Conservation (phyloP, 2,113 vertebrate genomes). For the Ophthalmotilapia sp. region DNA sequence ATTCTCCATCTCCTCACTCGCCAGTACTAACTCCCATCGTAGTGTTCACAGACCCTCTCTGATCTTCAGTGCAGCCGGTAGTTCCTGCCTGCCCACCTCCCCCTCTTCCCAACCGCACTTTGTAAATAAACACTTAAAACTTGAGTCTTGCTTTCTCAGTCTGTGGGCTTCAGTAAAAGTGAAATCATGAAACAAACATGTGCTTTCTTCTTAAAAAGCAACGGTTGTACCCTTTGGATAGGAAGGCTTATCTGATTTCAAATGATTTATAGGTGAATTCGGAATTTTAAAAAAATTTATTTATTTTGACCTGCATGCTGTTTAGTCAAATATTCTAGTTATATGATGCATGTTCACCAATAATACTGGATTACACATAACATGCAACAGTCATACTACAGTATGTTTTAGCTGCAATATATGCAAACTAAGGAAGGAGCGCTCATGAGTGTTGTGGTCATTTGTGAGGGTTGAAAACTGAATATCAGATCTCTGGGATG, state of each 20-base stretch:
- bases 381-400: background rate
- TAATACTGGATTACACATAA: background rate
- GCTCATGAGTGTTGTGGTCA: background rate
- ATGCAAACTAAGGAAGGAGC: background rate
- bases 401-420: background rate
- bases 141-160: background rate
- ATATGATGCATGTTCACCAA: accelerated
- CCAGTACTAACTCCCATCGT: background rate
- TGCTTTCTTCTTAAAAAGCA: background rate
- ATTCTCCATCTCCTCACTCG: background rate
- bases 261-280: background rate
- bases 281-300: accelerated
- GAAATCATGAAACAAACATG: background rate
- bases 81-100: background rate
- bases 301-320: background rate
- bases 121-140: background rate
- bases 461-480: background rate
- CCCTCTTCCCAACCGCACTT: background rate
- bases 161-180: background rate
- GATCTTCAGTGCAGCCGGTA: background rate
- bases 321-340: accelerated
- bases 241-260: background rate
- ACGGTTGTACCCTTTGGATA: background rate
- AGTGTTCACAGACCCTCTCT: background rate
- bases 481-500: background rate